A percentile compares a stretch with the other conserved stretches of the same genome.
phyloP scores from a whole-genome alignment of 2,888 invertebrate genomes.

The Cephus runcator region DNA sequence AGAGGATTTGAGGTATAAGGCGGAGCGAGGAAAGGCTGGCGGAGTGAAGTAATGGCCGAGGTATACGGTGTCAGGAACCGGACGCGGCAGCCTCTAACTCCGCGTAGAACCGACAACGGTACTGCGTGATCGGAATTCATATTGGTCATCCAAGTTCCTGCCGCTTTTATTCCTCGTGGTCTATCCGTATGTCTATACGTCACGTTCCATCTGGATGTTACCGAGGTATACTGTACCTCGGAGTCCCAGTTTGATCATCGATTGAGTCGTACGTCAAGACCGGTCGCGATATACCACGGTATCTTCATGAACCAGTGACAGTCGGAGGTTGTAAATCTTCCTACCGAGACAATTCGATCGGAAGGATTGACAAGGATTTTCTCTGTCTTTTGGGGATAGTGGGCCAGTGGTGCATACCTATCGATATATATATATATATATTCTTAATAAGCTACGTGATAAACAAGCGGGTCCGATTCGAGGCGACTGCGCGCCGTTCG shows the following conservation, averaged over 20 bases:
- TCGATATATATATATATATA: not conserved
- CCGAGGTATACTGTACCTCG: not conserved
- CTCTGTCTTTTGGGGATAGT: not conserved
- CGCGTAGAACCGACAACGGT: not conserved
- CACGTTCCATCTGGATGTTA: not conserved
- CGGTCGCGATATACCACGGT: not conserved
- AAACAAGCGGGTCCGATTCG: slow-evolving; percentile 35
- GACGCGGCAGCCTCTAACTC: slow-evolving; percentile 37
- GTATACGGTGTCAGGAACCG: slow-evolving; percentile 39
- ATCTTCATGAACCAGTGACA: not conserved
- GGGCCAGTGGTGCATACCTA: not conserved
- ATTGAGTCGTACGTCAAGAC: not conserved
- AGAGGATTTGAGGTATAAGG: not conserved
- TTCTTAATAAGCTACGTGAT: not conserved
- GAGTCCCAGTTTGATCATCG: not conserved
- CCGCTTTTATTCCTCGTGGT: not conserved
- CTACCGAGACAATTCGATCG: not conserved
- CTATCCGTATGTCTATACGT: not conserved
- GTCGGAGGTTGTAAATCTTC: not conserved
- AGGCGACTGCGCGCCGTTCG: slow-evolving; percentile 19
- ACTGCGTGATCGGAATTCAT: slow-evolving; percentile 45
- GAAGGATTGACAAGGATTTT: not conserved
- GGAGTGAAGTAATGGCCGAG: slow-evolving; percentile 7
- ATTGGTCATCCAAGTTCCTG: slow-evolving; percentile 16
- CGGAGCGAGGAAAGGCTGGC: slow-evolving; percentile 6